Evolutionary conservation across 2,797 vertebrate species (phyloP), one percentile per base, ranked within the genome.

Genomic region (Podarcis lilfordi): DNA sequence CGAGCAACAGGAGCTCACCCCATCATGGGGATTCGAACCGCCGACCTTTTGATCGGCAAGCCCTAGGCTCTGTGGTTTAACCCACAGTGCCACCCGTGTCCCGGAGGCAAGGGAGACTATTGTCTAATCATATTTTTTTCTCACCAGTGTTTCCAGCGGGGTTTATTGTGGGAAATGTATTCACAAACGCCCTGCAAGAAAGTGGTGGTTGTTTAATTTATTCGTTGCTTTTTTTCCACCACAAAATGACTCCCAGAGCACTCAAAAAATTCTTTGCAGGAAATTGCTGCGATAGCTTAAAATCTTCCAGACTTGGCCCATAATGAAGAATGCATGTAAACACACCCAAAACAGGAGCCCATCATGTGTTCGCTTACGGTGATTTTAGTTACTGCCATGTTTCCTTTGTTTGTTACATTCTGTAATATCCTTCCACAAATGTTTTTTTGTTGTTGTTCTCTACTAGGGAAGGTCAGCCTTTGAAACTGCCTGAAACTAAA

Each of bases 401-500:
- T 72, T 19, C 27, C 21, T 10, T 66, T 69, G 0, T 3, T 0
- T 74, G 9, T 35, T 5, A n/a, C 21, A 66, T 40, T 71, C 91
- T 72, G 50, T 55, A 85, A 92, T 92, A 86, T 71, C 82, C 80
- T 40, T 50, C 4, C 13, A 79, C 13, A 21, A 0, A 0, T 82
- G 0, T 76, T 90, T 50, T 69, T 85, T 95, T 95, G 11, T 50
- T 95, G 61, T 84, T 95, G 3, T 93, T 82, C 50, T 88, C 64
- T 92, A 8, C 80, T 93, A 99, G 99, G 97, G 99, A 99, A 96
- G 99, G 99, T 93, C 99, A 99, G 97, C 98, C 98, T 90, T 97
- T 99, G 95, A 99, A 99, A 97, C 98, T 99, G 94, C 99, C 99
- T 3, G 99, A 99, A 93, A 99, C 99, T 88, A 99, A 99, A 97